Evolutionary conservation across 2,888 invertebrate genomes (phyloP).

Genomic region (Zygaena filipendulae): DNA sequence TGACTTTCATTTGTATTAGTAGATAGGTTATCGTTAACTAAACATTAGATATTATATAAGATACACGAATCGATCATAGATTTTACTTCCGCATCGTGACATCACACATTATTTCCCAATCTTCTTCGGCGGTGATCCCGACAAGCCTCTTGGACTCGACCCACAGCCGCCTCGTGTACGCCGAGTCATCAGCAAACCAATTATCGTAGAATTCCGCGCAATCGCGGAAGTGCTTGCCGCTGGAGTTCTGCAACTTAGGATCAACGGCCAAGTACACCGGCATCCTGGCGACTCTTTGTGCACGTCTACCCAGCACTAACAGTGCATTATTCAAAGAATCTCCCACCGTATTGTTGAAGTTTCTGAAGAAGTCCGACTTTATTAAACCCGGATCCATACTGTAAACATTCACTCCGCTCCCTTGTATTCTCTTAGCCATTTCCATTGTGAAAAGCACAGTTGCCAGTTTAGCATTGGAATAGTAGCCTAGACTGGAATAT

Average conservation of each 20-base stretch:
- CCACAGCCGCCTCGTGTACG: slow-evolving; percentile 30
- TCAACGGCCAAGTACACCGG: slow-evolving; percentile 38
- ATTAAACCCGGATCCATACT: slow-evolving; percentile 87
- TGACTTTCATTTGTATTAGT: no score
- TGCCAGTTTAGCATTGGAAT: slow-evolving; percentile 58
- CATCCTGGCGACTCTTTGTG: slow-evolving; percentile 32
- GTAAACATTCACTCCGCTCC: slow-evolving; percentile 75
- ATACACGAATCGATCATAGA: no score
- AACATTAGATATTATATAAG: no score
- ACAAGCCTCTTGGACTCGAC: slow-evolving; percentile 33
- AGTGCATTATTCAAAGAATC: slow-evolving; percentile 26
- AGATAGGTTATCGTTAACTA: no score
- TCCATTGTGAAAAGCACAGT: slow-evolving; percentile 60
- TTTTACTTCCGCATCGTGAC: no score
- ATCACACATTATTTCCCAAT: slow-evolving; percentile 44
- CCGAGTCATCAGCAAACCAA: slow-evolving; percentile 46
- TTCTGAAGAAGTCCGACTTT: slow-evolving; percentile 81
- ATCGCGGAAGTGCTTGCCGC: slow-evolving; percentile 43
- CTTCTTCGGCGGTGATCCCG: slow-evolving; percentile 28
- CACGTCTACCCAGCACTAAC: slow-evolving; percentile 26
- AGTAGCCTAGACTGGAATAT: slow-evolving; percentile 66
- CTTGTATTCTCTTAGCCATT: slow-evolving; percentile 32
- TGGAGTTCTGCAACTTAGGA: slow-evolving; percentile 26
- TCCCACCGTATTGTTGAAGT: slow-evolving; percentile 23
- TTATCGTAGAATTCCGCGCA: slow-evolving; percentile 39